phyloP scores from a whole-genome alignment of 2,888 invertebrate species.

The Epinotia nisella region DNA sequence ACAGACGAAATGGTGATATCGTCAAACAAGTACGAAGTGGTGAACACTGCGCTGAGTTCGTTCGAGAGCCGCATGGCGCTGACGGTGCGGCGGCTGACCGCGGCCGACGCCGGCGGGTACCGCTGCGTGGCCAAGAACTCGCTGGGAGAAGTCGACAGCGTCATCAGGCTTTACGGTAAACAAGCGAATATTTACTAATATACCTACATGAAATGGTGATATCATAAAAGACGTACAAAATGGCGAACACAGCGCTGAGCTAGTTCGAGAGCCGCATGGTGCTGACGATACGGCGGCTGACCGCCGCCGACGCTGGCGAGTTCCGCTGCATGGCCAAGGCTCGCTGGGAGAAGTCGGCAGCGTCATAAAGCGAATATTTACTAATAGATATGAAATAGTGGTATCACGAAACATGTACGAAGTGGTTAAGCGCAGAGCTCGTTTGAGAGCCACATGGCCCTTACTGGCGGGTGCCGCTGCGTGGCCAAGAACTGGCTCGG shows the following conservation, averaged over 20 bases:
- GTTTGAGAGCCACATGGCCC: slow-evolving; percentile 93
- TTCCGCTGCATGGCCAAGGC: slow-evolving; percentile 94
- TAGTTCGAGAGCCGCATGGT: slow-evolving; percentile 93
- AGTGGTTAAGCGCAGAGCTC: slow-evolving; percentile 88
- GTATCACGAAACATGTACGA: slow-evolving; percentile 92
- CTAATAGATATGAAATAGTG: slow-evolving; percentile 87
- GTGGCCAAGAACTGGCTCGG: slow-evolving; percentile 95
- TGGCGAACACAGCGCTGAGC: slow-evolving; percentile 88
- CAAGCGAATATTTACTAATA: background rate
- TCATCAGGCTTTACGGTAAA: slow-evolving; percentile 93
- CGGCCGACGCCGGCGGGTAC: slow-evolving; percentile 92
- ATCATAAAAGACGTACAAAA: slow-evolving; percentile 91
- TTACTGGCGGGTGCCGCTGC: slow-evolving; percentile 92
- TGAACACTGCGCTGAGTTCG: slow-evolving; percentile 87
- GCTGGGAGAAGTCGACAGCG: slow-evolving; percentile 94
- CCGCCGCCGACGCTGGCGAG: slow-evolving; percentile 90
- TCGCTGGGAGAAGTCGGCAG: slow-evolving; percentile 95
- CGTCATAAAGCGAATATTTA: slow-evolving; percentile 86
- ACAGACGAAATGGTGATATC: slow-evolving; percentile 93
- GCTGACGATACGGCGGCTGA: slow-evolving; percentile 90
- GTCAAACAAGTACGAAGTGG: slow-evolving; percentile 91
- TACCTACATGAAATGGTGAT: slow-evolving; percentile 90
- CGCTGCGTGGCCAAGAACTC: slow-evolving; percentile 94
- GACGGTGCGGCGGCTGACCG: slow-evolving; percentile 89
- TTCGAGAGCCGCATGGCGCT: slow-evolving; percentile 94